Percentiles rank a stretch among this genome's conserved stretches.
These are phyloP conservation scores for Euphysa ruthae DNA, from an alignment of 30 jellyfish, hydroid and myxozoan species.

Conservation along the genomic window DNA sequence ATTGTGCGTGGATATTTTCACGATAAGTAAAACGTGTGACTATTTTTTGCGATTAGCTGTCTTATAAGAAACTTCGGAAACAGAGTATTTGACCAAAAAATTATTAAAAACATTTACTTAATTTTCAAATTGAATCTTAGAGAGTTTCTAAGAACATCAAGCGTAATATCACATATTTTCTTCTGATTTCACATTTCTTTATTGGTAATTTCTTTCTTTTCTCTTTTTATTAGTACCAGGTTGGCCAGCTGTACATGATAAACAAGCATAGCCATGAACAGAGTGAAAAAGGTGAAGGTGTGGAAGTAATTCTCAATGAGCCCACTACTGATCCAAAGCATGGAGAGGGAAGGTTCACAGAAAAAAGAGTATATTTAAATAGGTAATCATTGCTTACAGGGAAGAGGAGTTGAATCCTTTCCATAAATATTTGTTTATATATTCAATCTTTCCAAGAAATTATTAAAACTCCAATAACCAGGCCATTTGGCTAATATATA, in stretches of 20 bases:
- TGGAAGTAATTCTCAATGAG: conserved; percentile 79
- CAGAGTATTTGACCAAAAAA: too few relatives aligned
- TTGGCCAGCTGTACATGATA: conserved; percentile 95
- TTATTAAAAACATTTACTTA: too few relatives aligned
- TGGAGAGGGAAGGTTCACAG: conserved; percentile 90
- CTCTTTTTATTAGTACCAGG: conserved; percentile 50
- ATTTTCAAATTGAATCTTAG: too few relatives aligned
- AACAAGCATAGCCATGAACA: conserved; percentile 98
- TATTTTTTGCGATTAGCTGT: too few relatives aligned
- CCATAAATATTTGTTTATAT: neutral
- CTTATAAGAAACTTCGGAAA: too few relatives aligned
- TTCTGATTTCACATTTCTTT: neutral
- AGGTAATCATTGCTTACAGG: conserved; percentile 44
- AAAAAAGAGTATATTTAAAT: conserved; percentile 78
- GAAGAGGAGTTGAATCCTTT: too few relatives aligned
- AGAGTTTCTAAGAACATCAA: too few relatives aligned
- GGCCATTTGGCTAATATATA: too few relatives aligned
- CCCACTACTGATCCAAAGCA: conserved; percentile 49
- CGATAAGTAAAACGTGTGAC: too few relatives aligned
- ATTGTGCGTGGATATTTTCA: too few relatives aligned
- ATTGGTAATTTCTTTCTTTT: neutral
- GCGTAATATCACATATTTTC: neutral
- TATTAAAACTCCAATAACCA: neutral
- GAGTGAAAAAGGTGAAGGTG: conserved; percentile 98
- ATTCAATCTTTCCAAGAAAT: neutral